Evolutionary conservation across 2,888 invertebrate genomes (phyloP).

Genomic region (Nycteola revayana): DNA sequence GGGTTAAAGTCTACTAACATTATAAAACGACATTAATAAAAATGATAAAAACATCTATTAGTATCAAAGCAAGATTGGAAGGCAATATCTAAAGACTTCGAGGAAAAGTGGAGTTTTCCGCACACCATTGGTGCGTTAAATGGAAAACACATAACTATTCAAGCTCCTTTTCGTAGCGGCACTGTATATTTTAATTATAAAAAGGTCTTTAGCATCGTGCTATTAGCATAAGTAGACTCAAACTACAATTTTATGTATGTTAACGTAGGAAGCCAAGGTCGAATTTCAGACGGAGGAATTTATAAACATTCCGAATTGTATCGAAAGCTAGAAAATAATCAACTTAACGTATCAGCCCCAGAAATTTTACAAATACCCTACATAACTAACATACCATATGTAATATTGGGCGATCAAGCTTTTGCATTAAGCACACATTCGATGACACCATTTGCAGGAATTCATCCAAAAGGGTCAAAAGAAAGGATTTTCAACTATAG

Average conservation of each 20-base stretch:
- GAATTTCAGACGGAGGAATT: slow-evolving; percentile 20
- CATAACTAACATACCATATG: slow-evolving; percentile 16
- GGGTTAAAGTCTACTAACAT: too few relatives aligned
- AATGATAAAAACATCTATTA: slow-evolving; percentile 15
- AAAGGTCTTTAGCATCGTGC: slow-evolving; percentile 20
- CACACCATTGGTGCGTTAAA: slow-evolving; percentile 16
- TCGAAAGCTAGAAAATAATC: too few relatives aligned
- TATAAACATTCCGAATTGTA: slow-evolving; percentile 18
- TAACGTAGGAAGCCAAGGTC: slow-evolving; percentile 17
- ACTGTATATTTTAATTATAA: slow-evolving; percentile 14
- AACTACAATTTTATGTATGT: slow-evolving; percentile 25
- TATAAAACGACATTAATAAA: slow-evolving; percentile 4
- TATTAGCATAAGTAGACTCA: slow-evolving; percentile 20
- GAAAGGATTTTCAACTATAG: slow-evolving; percentile 23
- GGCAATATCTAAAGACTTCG: slow-evolving; percentile 13
- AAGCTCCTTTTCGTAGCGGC: slow-evolving; percentile 14
- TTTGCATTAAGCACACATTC: too few relatives aligned
- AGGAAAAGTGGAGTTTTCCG: slow-evolving; percentile 18
- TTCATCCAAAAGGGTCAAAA: slow-evolving; percentile 18
- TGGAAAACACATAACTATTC: slow-evolving; percentile 19
- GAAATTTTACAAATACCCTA: slow-evolving; percentile 22
- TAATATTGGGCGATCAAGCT: slow-evolving; percentile 23
- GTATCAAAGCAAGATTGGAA: slow-evolving; percentile 8
- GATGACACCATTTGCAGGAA: slow-evolving; percentile 21
- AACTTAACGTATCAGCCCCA: slow-evolving; percentile 16